Evolutionary conservation across 92 coral and sea anemone species (phyloP).

Genomic region (Muricea muricata): DNA sequence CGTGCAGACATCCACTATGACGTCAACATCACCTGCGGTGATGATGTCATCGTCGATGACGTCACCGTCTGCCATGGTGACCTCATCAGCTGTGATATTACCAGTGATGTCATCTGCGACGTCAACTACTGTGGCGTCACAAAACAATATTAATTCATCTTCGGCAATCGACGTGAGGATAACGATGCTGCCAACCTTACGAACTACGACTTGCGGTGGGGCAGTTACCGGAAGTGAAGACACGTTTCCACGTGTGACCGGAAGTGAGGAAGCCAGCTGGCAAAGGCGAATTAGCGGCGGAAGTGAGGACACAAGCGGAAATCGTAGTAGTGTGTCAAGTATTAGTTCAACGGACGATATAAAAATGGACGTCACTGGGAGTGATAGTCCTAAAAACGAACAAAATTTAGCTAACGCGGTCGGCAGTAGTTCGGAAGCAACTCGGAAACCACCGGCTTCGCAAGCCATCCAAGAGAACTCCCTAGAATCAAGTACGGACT

Average conservation of each 20-base stretch:
- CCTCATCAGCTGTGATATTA: neutral
- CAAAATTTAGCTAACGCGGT: neutral
- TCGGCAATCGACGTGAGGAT: neutral
- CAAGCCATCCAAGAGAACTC: slow-evolving; percentile 3
- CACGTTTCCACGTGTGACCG: neutral
- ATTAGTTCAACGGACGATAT: slow-evolving; percentile 44
- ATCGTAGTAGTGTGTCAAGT: slow-evolving; percentile 37
- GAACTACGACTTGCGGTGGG: neutral
- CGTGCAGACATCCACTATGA: neutral
- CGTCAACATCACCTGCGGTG: neutral
- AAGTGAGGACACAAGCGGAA: slow-evolving; percentile 6
- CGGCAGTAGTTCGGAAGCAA: slow-evolving; percentile 6
- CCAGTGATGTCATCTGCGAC: neutral
- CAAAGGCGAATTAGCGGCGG: slow-evolving; percentile 14
- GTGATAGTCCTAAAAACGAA: neutral
- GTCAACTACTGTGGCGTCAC: neutral
- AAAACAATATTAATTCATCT: neutral
- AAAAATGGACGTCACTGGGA: neutral
- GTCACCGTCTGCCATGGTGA: neutral
- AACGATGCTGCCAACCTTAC: neutral
- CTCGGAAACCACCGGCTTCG: neutral
- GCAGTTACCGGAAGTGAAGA: slow-evolving; percentile 17
- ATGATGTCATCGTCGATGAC: neutral
- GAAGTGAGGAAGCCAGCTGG: slow-evolving; percentile 27
- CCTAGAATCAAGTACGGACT: neutral